phyloP scores from a whole-genome alignment of 2,888 invertebrate genomes.

The Drosophila anomelani region DNA sequence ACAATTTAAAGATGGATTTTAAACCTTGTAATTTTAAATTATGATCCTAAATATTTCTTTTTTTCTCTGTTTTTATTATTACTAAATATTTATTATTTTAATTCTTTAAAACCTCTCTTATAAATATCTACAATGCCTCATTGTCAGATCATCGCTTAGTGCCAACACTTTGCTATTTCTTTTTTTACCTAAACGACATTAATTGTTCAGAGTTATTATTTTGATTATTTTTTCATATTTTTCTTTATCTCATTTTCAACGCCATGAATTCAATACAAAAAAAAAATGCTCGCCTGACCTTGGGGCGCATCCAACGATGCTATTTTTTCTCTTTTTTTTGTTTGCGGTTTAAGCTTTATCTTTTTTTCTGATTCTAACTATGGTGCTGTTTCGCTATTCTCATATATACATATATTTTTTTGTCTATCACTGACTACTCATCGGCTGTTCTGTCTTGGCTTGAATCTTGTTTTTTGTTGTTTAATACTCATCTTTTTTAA shows the following conservation, averaged over 20 bases:
- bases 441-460: slow-evolving; percentile 5
- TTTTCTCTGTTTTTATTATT: background rate
- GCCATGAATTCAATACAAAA: slow-evolving; percentile 41
- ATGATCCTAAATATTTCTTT: background rate
- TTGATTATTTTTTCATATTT: slow-evolving; percentile 30
- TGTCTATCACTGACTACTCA: slow-evolving; percentile 13
- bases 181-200: slow-evolving; percentile 6
- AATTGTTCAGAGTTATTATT: slow-evolving; percentile 46
- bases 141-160: background rate
- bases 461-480: slow-evolving; percentile 4
- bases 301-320: slow-evolving; percentile 41
- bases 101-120: background rate
- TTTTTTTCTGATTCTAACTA: slow-evolving; percentile 26
- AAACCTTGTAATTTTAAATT: background rate
- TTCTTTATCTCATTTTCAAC: slow-evolving; percentile 43
- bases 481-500: slow-evolving; percentile 16
- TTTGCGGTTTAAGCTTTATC: slow-evolving; percentile 29
- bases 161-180: background rate
- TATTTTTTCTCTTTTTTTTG: slow-evolving; percentile 9
- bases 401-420: slow-evolving; percentile 7
- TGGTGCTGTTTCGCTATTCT: slow-evolving; percentile 22
- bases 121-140: background rate
- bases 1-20: too few species aligned
- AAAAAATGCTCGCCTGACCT: slow-evolving; percentile 45
- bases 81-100: background rate